Conservation (phyloP, 2,797 vertebrate species). For the Hephaestus fuliginosus region DNA sequence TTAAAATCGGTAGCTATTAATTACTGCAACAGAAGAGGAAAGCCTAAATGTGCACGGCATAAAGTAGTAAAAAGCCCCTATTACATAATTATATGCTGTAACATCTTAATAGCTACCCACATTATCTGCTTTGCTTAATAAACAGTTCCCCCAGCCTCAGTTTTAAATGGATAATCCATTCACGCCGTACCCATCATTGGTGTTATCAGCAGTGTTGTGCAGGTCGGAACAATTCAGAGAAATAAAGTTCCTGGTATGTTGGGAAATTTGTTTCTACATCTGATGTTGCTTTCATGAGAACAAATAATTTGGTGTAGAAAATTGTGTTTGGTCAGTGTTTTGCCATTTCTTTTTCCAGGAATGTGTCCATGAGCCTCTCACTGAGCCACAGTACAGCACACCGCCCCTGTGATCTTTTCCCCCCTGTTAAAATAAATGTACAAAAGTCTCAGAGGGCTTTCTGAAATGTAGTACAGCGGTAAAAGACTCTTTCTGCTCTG, state of each 20-base stretch:
- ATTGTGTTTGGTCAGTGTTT: not conserved
- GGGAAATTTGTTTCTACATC: not conserved
- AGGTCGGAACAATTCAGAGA: not conserved
- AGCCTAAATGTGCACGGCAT: constrained; percentile 18
- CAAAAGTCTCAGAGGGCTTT: not conserved
- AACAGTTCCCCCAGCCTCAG: constrained; percentile 40
- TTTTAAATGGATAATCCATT: constrained; percentile 40
- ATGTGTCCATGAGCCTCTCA: not conserved
- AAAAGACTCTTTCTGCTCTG: constrained; percentile 17
- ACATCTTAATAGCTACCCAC: constrained; percentile 57
- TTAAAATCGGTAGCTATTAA: constrained; percentile 46
- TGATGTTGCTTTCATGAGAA: not conserved
- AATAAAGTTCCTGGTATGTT: not conserved
- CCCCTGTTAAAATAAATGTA: not conserved
- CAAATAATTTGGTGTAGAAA: not conserved
- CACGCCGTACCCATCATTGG: not conserved
- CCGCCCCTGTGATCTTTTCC: not conserved
- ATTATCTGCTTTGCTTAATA: constrained; percentile 59
- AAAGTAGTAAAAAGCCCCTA: constrained; percentile 52
- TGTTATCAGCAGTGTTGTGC: constrained; percentile 4
- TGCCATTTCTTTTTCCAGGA: constrained; percentile 8
- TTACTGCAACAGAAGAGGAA: constrained; percentile 33
- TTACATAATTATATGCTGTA: constrained; percentile 64
- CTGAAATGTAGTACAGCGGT: not conserved
- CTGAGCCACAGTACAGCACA: no score